Evolutionary conservation across 2,113 vertebrate species (phyloP).

Genomic region (Copsychus sechellarum): DNA sequence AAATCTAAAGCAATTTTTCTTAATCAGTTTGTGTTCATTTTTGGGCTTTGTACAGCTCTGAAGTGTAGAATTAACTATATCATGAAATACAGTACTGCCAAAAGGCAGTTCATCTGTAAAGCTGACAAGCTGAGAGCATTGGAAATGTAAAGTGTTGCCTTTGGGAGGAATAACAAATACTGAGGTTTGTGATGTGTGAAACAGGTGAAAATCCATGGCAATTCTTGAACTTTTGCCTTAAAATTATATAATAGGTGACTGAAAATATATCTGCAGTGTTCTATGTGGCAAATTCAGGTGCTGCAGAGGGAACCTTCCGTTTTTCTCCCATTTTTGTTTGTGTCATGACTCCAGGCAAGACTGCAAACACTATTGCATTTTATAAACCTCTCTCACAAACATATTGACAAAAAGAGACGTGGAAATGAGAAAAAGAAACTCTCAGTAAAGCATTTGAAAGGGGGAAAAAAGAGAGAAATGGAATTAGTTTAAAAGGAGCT

Average conservation of each 20-base stretch:
- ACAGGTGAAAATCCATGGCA: background rate
- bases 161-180: background rate
- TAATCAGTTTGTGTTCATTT: background rate
- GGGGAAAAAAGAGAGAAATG: fast-evolving
- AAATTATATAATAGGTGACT: background rate
- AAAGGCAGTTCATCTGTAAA: conserved; percentile 2
- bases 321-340: background rate
- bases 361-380: background rate
- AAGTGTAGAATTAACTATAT: background rate
- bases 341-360: background rate
- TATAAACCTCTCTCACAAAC: background rate
- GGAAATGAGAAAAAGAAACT: background rate
- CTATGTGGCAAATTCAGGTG: background rate
- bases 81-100: background rate
- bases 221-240: background rate
- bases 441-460: background rate
- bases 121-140: background rate
- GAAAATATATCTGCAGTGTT: background rate
- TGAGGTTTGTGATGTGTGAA: background rate
- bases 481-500: background rate
- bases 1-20: background rate
- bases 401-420: background rate
- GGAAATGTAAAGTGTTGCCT: conserved; percentile 1
- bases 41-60: background rate
- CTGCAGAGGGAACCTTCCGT: background rate